phyloP scores from a whole-genome alignment of 2,888 invertebrate species.

The Hydrotaea diabolus region DNA sequence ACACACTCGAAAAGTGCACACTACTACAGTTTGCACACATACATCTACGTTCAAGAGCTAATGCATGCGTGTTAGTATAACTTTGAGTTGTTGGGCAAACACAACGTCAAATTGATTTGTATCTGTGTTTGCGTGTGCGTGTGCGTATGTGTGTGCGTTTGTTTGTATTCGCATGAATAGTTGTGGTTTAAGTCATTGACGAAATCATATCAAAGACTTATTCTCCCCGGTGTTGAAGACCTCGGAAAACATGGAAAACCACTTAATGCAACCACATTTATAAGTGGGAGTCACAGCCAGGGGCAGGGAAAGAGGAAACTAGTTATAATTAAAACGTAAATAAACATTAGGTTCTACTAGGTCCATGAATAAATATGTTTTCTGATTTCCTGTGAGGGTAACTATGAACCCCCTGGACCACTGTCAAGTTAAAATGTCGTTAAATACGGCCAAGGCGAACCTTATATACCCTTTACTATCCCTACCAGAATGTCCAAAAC shows the following conservation, averaged over 20 bases:
- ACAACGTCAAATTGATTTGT: neutral
- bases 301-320: neutral
- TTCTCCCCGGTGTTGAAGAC: neutral
- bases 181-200: neutral
- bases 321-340: conserved; percentile 3
- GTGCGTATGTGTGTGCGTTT: conserved; percentile 1
- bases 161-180: conserved; percentile 29
- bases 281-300: neutral
- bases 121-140: neutral
- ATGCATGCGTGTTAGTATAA: neutral
- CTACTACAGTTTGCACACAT: neutral
- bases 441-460: too few species aligned
- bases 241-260: conserved; percentile 1
- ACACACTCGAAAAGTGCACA: neutral
- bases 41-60: conserved; percentile 13
- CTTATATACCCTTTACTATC: too few species aligned
- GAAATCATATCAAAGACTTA: neutral
- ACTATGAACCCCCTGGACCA: too few species aligned
- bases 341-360: too few species aligned
- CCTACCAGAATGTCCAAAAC: too few species aligned
- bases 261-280: neutral
- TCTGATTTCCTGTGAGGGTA: too few species aligned
- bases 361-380: too few species aligned
- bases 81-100: neutral
- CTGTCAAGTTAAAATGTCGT: too few species aligned